Conservation (phyloP, 2,888 invertebrate species). For the Drymonia ruficornis region DNA sequence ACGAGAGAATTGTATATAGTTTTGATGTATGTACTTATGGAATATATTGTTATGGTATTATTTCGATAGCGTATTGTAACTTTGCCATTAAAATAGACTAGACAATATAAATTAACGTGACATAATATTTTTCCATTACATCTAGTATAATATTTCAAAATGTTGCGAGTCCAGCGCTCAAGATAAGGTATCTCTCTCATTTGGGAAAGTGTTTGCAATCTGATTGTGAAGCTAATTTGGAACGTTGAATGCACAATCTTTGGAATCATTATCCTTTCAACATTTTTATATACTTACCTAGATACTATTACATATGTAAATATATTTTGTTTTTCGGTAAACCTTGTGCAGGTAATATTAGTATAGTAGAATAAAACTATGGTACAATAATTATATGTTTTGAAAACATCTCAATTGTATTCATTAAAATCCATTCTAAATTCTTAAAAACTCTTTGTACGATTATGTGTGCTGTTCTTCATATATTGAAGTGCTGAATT, state of each 20-base stretch:
- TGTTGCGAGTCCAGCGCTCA: conserved; percentile 27
- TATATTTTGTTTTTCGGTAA: conserved; percentile 36
- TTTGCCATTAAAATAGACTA: conserved; percentile 26
- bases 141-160: conserved; percentile 24
- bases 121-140: conserved; percentile 40
- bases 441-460: too few relatives aligned
- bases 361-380: conserved; percentile 43
- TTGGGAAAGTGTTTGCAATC: conserved; percentile 16
- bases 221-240: conserved; percentile 11
- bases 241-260: conserved; percentile 26
- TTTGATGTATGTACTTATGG: conserved; percentile 32
- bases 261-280: conserved; percentile 15
- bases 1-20: conserved; percentile 21
- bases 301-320: conserved; percentile 30
- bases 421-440: conserved; percentile 8
- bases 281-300: conserved; percentile 29
- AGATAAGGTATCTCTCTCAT: conserved; percentile 17
- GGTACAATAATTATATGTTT: conserved; percentile 56
- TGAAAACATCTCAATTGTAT: conserved; percentile 20
- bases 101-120: conserved; percentile 28
- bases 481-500: too few relatives aligned
- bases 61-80: conserved; percentile 23
- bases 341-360: conserved; percentile 34
- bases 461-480: too few relatives aligned
- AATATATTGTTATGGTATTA: conserved; percentile 23